These are phyloP conservation scores for Penaeus chinensis DNA, from an alignment of 1,140 invertebrate genomes.

Conservation along the genomic window DNA sequence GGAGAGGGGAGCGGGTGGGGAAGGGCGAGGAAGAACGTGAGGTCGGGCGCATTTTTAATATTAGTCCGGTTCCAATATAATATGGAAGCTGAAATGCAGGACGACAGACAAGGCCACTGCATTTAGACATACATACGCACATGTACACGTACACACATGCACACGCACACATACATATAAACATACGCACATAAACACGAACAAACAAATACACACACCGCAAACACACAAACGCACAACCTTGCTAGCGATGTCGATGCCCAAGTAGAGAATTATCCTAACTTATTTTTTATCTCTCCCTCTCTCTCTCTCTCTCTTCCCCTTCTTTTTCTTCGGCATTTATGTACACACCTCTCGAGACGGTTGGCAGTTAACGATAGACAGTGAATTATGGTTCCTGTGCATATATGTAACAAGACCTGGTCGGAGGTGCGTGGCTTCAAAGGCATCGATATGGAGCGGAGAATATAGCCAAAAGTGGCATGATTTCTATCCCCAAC, in stretches of 20 bases:
- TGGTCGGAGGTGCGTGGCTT: no score
- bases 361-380: no score
- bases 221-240: background rate
- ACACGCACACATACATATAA: background rate
- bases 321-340: no score
- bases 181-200: background rate
- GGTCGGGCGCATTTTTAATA: slow-evolving; percentile 20
- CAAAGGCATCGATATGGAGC: no score
- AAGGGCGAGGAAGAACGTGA: background rate
- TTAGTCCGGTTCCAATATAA: slow-evolving; percentile 35
- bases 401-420: no score
- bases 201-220: background rate
- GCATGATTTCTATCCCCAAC: no score
- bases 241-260: slow-evolving; percentile 25
- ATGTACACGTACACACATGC: background rate
- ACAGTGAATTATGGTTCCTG: no score
- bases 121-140: background rate
- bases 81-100: slow-evolving; percentile 39
- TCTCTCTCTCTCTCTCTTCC: no score
- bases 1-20: background rate
- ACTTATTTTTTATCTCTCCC: background rate
- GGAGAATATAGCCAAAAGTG: no score
- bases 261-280: slow-evolving; percentile 28
- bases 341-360: no score
- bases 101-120: slow-evolving; percentile 12